Evolutionary conservation across 1,140 invertebrate genomes (phyloP).

Genomic region (Laupala kohalensis): DNA sequence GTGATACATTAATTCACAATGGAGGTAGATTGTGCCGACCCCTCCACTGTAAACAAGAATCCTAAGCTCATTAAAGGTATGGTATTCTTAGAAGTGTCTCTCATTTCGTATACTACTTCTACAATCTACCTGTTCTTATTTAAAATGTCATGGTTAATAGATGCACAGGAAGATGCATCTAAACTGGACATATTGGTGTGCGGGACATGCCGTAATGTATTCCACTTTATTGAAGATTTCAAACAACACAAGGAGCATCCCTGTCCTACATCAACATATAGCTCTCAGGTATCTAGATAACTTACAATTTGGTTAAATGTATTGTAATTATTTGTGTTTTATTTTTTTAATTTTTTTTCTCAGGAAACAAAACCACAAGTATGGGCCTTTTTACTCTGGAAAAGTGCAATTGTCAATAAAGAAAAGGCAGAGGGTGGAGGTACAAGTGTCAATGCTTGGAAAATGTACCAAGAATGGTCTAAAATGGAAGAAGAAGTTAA

Average conservation of each 20-base stretch:
- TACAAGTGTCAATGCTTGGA: conserved; percentile 45
- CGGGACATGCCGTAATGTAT: conserved; percentile 61
- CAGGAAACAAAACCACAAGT: conserved; percentile 66
- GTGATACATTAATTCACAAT: conserved; percentile 22
- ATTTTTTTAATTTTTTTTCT: conserved; percentile 19
- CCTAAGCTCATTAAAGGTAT: conserved; percentile 49
- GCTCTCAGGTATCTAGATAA: neutral
- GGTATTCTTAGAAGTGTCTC: too few species aligned
- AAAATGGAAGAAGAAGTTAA: conserved; percentile 54
- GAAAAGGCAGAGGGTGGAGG: conserved; percentile 32
- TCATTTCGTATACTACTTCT: neutral
- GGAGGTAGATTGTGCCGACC: conserved; percentile 36
- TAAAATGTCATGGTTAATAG: conserved; percentile 29
- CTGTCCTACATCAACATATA: conserved; percentile 24
- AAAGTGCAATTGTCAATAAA: conserved; percentile 48
- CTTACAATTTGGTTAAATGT: neutral
- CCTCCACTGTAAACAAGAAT: conserved; percentile 51
- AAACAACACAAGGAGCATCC: conserved; percentile 48
- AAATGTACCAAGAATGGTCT: conserved; percentile 67
- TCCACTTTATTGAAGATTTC: conserved; percentile 65
- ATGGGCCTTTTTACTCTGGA: conserved; percentile 73
- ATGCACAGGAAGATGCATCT: conserved; percentile 57
- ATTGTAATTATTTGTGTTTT: neutral
- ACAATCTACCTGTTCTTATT: neutral
- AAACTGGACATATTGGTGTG: conserved; percentile 64